Base-by-base conservation (phyloP, 2,797 vertebrate species). In the Crocodylus rhombifer region DNA sequence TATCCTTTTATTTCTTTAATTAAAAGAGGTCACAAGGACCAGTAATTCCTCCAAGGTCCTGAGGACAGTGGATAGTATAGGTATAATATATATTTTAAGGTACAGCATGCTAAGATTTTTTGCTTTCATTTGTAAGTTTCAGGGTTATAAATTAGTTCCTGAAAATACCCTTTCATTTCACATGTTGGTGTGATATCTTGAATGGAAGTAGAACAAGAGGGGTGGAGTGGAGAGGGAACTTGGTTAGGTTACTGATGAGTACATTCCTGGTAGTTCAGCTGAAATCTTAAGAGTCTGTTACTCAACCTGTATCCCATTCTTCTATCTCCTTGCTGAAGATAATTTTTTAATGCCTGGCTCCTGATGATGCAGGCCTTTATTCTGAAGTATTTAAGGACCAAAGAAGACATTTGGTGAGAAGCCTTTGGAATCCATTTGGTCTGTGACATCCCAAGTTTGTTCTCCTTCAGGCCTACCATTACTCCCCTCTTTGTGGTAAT, bases 1-100 rank as follows among this genome's bases (percentile, higher is more conserved):
- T 58, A 91, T 80, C 74, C 73, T 92, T 91, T 93, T 88, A 84
- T 93, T 88, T 93, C 78, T 92, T 89, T 83, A 86, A 90, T 91
- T 96, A 67, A 95, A 94, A 93, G 80, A 88, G 23, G 77, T 93
- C 21, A 80, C 0, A 1, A 63, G 67, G 76, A 69, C 63, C 64
- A 79, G 57, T 51, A 88, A 28, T 36, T 89, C 86, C 82, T 82
- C 51, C 26, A 23, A 55, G 76, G 60, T 17, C 30, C 58, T 85
- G 3, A 14, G 90, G 83, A 76, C 61, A 1, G 1, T 77, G 77
- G 67, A 74, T 89, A 76, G 84, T 83, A 62, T 56, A 64, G 18
- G 33, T 91, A 90, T 74, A 0, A 0, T 0, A 0, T 87, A 14
- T 15, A 8, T 69, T 86, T 77, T 89, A 74, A 14, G 82, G 17